Base-by-base conservation (phyloP, 2,113 vertebrate genomes). In the Suricata suricatta region DNA sequence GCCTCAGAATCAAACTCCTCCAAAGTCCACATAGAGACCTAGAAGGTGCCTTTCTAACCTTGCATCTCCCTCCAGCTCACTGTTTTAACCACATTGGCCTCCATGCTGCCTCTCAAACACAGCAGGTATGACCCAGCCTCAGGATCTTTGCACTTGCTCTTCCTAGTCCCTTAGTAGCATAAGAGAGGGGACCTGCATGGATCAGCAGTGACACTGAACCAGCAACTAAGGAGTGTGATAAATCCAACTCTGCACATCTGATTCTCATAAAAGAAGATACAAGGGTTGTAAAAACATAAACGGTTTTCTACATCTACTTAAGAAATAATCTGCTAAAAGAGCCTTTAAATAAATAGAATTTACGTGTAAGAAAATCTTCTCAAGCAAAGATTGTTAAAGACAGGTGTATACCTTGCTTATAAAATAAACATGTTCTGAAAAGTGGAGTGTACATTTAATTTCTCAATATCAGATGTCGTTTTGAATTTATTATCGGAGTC, bases 351-450 rank as follows among this genome's bases (percentile, higher is more conserved):
- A 68, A 92, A 91, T 52, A 72, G 1, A 81, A 88, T 60, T 47
- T 23, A 63, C 72, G 82, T 47, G 4, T 41, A 85, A 79, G 52
- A 47, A 80, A 72, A 60, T 57, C 44, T 77, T 85, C 44, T 79
- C 72, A 60, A 72, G 27, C 57, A 71, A 68, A 87, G 90, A 31
- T 23, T 27, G 14, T 72, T 47, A 80, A 81, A 71, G 25, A 76
- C 38, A 93, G 69, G 47, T 94, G 16, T 54, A 1, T 21, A 44
- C 19, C 27, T n/a, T 41, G 38, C 31, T 91, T 72, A 38, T 81
- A 93, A 93, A 91, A 88, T 31, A 50, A 92, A 83, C n/a, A 87
- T 21, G 23, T 13, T 69, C 88, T n/a, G 29, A 76, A 96, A 71
- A 95, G 79, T 23, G 7, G 64, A 10, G 16, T 19, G 54, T 25